Percentiles rank a stretch among this genome's conserved stretches.
Evolutionary conservation across 2,888 invertebrate species (phyloP).

Genomic region (Tipula unca): DNA sequence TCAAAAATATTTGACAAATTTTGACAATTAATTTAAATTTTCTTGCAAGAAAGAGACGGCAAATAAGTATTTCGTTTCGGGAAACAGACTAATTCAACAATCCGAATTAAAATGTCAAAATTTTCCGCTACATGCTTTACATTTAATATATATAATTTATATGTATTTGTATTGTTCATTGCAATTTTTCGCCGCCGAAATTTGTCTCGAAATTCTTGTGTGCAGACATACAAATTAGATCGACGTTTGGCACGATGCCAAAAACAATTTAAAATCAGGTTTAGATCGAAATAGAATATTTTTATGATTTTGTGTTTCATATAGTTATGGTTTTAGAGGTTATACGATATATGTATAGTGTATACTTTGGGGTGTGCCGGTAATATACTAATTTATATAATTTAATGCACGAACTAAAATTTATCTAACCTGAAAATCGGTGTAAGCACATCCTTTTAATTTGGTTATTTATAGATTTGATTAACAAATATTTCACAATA

Average conservation of each 20-base stretch:
- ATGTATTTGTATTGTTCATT: neutral
- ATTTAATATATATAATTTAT: neutral
- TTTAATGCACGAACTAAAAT: neutral
- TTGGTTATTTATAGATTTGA: neutral
- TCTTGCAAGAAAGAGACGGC: too few relatives aligned
- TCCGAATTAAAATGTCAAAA: too few relatives aligned
- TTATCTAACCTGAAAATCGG: neutral
- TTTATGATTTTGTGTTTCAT: neutral
- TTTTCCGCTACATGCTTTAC: neutral
- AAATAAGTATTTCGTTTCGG: too few relatives aligned
- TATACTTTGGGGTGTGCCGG: neutral
- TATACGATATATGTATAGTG: too few relatives aligned
- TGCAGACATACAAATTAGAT: neutral
- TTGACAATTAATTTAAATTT: too few relatives aligned
- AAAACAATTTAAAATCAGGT: neutral
- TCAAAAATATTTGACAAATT: too few relatives aligned
- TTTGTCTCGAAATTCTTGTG: neutral
- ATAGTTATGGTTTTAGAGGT: neutral
- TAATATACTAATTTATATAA: too few relatives aligned
- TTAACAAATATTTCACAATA: neutral
- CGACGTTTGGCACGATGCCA: neutral
- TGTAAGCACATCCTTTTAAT: neutral
- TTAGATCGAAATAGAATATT: neutral
- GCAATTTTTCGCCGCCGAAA: neutral
- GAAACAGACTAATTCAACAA: too few relatives aligned